Evolutionary conservation across 2,888 invertebrate genomes (phyloP).

Genomic region (Artemia sinica): DNA sequence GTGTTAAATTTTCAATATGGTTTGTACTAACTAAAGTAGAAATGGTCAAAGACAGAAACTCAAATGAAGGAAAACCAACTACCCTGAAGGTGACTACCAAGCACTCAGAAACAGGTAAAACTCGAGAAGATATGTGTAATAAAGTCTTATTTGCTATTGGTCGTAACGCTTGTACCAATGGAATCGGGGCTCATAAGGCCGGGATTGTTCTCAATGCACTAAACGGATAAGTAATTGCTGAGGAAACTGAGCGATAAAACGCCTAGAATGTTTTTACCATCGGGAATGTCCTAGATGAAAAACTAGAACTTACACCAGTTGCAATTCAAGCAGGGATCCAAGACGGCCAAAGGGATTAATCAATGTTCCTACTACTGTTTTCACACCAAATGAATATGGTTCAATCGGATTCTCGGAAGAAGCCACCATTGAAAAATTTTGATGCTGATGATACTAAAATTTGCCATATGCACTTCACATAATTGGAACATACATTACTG

Average conservation of each 20-base stretch:
- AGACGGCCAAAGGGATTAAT: conserved; percentile 33
- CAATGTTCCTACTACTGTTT: conserved; percentile 42
- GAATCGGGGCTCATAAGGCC: conserved; percentile 34
- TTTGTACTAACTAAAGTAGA: no score
- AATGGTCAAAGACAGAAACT: no score
- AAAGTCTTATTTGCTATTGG: conserved; percentile 42
- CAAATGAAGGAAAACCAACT: no score
- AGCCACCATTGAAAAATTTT: conserved; percentile 34
- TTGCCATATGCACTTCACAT: conserved; percentile 39
- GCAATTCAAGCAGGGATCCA: conserved; percentile 40
- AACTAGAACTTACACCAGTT: conserved; percentile 42
- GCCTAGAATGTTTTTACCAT: conserved; percentile 40
- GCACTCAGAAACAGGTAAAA: conserved; percentile 29
- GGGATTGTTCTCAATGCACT: conserved; percentile 35
- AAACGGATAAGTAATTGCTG: conserved; percentile 31
- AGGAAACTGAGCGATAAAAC: conserved; percentile 35
- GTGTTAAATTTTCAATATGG: no score
- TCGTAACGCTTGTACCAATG: conserved; percentile 38
- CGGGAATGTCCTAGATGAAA: conserved; percentile 40
- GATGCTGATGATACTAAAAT: conserved; percentile 38
- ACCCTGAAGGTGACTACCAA: conserved; percentile 33
- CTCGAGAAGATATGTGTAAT: conserved; percentile 37
- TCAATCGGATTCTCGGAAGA: conserved; percentile 42
- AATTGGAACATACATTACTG: conserved; percentile 40
- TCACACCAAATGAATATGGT: conserved; percentile 45